Percentiles rank a stretch among this genome's conserved stretches.
These are phyloP conservation scores for Lymantria monacha DNA, from an alignment of 2,888 invertebrate genomes.

Conservation along the genomic window DNA sequence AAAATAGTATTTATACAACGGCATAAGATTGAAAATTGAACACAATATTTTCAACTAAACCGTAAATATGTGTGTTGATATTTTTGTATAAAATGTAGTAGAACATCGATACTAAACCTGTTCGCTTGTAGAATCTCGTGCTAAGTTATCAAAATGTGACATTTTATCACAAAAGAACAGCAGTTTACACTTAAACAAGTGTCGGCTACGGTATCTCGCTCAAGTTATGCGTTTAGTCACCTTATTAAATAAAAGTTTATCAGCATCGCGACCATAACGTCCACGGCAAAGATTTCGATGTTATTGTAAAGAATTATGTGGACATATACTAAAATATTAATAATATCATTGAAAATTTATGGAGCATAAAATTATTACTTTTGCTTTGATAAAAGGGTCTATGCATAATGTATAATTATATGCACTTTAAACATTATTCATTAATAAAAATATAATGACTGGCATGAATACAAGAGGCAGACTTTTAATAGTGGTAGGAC, in stretches of 20 bases:
- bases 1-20: neutral
- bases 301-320: constrained; percentile 34
- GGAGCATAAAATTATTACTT: neutral
- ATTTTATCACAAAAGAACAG: constrained; percentile 74
- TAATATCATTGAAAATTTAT: neutral
- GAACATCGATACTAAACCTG: constrained; percentile 48
- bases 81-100: constrained; percentile 42
- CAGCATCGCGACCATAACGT: constrained; percentile 39
- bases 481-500: too few relatives aligned
- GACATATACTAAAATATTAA: constrained; percentile 18
- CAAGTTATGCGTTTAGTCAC: constrained; percentile 69
- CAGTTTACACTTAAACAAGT: constrained; percentile 80
- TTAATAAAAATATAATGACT: too few relatives aligned
- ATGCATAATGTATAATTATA: too few relatives aligned
- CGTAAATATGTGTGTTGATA: constrained; percentile 22
- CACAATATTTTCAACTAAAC: constrained; percentile 1
- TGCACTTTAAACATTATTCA: too few relatives aligned
- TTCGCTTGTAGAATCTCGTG: constrained; percentile 44
- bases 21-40: constrained; percentile 19
- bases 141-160: constrained; percentile 78
- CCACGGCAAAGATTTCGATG: constrained; percentile 11
- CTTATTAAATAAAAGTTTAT: constrained; percentile 76
- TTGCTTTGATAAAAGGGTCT: too few relatives aligned
- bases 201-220: constrained; percentile 59
- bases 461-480: too few relatives aligned